Evolutionary conservation across 2,113 vertebrate species (phyloP).

Genomic region (Bothrops jararaca): DNA sequence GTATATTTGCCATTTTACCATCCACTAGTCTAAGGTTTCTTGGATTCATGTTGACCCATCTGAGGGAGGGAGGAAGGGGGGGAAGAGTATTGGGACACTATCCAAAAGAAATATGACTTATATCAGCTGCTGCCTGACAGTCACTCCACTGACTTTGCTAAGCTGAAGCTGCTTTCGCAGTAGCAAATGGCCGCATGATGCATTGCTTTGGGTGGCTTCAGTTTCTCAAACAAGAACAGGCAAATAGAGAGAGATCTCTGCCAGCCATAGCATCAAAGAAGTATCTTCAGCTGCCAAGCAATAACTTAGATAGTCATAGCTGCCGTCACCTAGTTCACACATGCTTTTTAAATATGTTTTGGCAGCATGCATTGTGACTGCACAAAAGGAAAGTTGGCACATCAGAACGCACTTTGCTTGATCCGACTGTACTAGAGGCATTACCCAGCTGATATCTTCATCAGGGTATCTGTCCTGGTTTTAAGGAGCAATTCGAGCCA

Average conservation of each 20-base stretch:
- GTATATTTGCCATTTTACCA: slow-evolving; percentile 49
- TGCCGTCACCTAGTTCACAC: slow-evolving; percentile 82
- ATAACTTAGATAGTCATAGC: slow-evolving; percentile 84
- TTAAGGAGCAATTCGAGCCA: slow-evolving; percentile 71
- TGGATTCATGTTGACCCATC: slow-evolving; percentile 68
- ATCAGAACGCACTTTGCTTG: slow-evolving; percentile 80
- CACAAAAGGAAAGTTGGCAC: slow-evolving; percentile 84
- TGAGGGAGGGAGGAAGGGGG: slow-evolving; percentile 24
- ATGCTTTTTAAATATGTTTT: slow-evolving; percentile 83
- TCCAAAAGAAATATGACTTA: slow-evolving; percentile 77
- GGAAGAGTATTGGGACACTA: slow-evolving; percentile 43
- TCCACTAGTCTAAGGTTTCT: slow-evolving; percentile 66
- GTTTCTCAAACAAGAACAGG: slow-evolving; percentile 77
- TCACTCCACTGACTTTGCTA: slow-evolving; percentile 56
- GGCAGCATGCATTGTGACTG: slow-evolving; percentile 76
- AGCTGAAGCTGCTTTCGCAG: slow-evolving; percentile 65
- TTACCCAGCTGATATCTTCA: slow-evolving; percentile 82
- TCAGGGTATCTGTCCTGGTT: slow-evolving; percentile 68
- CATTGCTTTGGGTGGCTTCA: slow-evolving; percentile 61
- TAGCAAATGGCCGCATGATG: slow-evolving; percentile 66
- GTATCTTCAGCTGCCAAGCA: slow-evolving; percentile 78
- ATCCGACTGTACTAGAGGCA: slow-evolving; percentile 77
- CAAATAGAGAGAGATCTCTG: slow-evolving; percentile 70
- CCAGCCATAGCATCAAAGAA: slow-evolving; percentile 73
- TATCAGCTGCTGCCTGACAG: slow-evolving; percentile 67